Evolutionary conservation across 2,113 vertebrate species (phyloP), one percentile per base, ranked within the genome.

Genomic region (Anoura caudifer): DNA sequence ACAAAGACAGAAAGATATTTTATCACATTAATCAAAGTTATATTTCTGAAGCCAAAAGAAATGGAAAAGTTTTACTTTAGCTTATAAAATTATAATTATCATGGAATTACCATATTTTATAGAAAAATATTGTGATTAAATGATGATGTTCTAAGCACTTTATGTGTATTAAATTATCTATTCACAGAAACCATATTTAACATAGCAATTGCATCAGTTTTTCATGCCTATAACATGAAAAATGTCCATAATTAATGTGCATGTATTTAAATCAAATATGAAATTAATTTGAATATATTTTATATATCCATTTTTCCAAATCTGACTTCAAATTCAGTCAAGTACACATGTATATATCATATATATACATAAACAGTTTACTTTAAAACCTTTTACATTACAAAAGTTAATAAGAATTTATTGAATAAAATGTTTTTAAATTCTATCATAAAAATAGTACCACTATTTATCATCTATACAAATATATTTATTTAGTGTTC

Each of bases 21-120:
- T 75, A 86, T 77, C 77, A 82, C 33, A 75, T 97, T 85, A 80
- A 41, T 82, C 54, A 93, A 97, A 73, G 38, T 50, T 92, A 43
- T 43, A 67, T 50, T 84, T 75, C 43, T 92, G n/a, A 65, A 50
- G 10, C n/a, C 24, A 63, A 70, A 96, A 59, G 63, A 50, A 95
- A 83, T 50, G 33, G 7, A 92, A 89, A 92, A 84, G 3, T 80
- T 38, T 86, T n/a, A 77, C n/a, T 83, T 96, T 84, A 69, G 15
- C 70, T 94, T 92, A 5, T 85, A 63, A 54, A 87, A 81, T 2
- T 94, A 10, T 65, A 91, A 77, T 89, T 89, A 81, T 80, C 17
- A 76, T 33, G 26, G 7, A 79, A 90, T 87, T 67, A 22, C 13
- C 12, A 50, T 20, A 9, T 77, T 76, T 92, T 59, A 75, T 87